A percentile compares a stretch with the other conserved stretches of the same genome.
phyloP scores from a whole-genome alignment of 1,140 invertebrate species.

The Geopemphigus sp. region DNA sequence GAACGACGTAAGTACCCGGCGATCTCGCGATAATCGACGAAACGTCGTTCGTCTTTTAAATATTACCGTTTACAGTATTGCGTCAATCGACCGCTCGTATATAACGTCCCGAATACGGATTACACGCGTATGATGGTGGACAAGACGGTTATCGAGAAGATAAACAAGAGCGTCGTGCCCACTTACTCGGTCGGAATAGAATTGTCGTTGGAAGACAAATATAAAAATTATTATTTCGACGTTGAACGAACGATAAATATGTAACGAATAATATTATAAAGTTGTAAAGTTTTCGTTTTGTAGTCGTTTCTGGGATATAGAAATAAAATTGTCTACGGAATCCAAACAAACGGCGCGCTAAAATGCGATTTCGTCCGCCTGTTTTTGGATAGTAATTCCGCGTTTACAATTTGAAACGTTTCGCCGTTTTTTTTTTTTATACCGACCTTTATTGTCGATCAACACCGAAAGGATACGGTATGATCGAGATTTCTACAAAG shows the following conservation, averaged over 20 bases:
- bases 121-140: neutral
- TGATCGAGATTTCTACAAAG: too few species aligned
- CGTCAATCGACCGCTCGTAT: neutral
- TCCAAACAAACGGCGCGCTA: too few species aligned
- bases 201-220: neutral
- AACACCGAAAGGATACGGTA: too few species aligned
- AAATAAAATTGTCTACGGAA: too few species aligned
- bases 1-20: neutral
- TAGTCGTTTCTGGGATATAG: too few species aligned
- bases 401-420: too few species aligned
- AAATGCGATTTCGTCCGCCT: too few species aligned
- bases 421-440: too few species aligned
- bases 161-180: neutral
- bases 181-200: neutral
- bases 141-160: neutral
- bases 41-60: neutral
- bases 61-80: neutral
- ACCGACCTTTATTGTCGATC: too few species aligned
- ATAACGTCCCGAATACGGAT: neutral
- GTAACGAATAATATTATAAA: neutral
- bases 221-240: neutral
- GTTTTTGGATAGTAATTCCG: too few species aligned
- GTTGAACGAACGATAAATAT: neutral
- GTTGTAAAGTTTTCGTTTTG: too few species aligned
- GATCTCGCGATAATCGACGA: neutral